Evolutionary conservation across 1,140 invertebrate species (phyloP), one percentile per base, ranked within the genome.

Genomic region (Caenorhabditis inopinata): DNA sequence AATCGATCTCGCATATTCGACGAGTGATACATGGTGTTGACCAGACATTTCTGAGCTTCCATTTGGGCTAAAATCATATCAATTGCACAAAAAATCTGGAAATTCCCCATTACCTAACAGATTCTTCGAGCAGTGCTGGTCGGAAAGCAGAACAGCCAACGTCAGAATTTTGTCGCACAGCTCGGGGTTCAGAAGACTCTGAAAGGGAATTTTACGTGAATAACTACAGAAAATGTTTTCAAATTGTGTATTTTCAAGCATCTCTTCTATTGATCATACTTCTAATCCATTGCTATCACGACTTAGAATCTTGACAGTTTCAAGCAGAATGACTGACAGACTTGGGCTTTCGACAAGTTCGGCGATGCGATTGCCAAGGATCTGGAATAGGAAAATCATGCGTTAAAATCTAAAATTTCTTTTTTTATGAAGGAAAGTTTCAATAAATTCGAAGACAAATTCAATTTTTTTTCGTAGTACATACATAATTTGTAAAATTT

Each of bases 21-120:
- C 32, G 83, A 84, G 42, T 88, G 84, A 79, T 76, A 87, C 6
- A 88, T 73, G 9, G 83, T 78, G 80, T 87, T 87, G 35, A 85
- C 73, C 4, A 87, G 76, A 76, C 84, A 87, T 74, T 86, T 86
- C 16, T 82, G 68, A 7, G 85, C 86, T 81, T 87, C 86, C 48
- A 87, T 48, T 45, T 83, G 18, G 48, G 83, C 86, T 87, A 47
- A 87, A 87, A 83, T 12, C 18, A 47, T 21, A 7, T 6, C n/a
- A 5, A 5, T 68, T 68, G 21, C 4, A 3, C 7, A 25, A 14
- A 42, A 42, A 42, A 7, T 42, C 38, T 5, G 14, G 38, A 42
- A 42, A 14, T 14, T 42, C 38, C 5, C 5, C 5, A 42, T 42
- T 42, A 7, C 21, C 49, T 27, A 0, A 53, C 49, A 11, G 18